Evolutionary conservation across 2,888 invertebrate species (phyloP), one percentile per base, ranked within the genome.

Genomic region (Dusona sp.): DNA sequence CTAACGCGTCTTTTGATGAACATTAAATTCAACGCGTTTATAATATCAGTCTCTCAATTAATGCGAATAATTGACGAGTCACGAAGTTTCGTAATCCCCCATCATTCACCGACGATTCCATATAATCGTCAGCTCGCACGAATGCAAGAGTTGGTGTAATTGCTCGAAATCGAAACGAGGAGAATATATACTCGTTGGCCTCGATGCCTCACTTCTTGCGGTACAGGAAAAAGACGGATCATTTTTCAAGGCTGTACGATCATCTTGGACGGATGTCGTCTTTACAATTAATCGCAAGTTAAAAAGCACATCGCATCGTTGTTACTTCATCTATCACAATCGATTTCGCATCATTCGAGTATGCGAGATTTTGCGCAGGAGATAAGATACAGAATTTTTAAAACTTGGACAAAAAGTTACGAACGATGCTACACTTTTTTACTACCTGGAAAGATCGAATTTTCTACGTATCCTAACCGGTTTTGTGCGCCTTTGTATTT

Each of bases 151-250:
- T 54, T 42, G 8, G 3, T 25, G 13, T 75, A 82, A 82, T 75
- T 75, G 82, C 67, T 64, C 61, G 75, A 83, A 83, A 75, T 68
- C 79, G 79, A 85, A 79, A 79, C 78, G 72, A 45, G 61, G 48
- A 33, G 42, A 64, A 74, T 61, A 79, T 67, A 72, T 29, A 48
- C 74, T 72, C 42, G 82, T 54, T 74, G 72, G 61, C 81, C 85
- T 85, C 73, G 77, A 81, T 65, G 33, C 33, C 13, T 11, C 36
- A 13, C 22, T 45, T 70, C 45, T 70, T 48, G 48, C n/a, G 36
- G 68, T 57, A 74, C 65, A 42, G 77, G 38, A 57, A 33, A 73
- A 85, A 57, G 77, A 78, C 78, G 54, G 22, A 82, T 82, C 74
- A 51, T 64, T 65, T 85, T 13, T 57, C 48, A 54, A 72, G 75